Percentiles rank a stretch among this genome's conserved stretches.
Conservation (phyloP, 2,113 vertebrate species). For the Canis aureus region DNA sequence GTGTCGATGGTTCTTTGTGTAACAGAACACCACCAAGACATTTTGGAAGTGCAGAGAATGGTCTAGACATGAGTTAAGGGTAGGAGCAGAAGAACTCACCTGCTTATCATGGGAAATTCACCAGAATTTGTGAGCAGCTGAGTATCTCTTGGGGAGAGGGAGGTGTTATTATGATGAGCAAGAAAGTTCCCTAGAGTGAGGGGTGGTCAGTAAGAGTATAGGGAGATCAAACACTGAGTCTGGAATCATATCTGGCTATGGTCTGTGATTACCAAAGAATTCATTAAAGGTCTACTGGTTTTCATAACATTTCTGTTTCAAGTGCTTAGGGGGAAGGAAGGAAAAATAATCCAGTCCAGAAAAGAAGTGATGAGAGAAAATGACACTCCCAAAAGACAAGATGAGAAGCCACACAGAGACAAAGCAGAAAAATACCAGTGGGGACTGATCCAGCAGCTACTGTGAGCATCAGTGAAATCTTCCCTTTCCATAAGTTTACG, state of each 20-base stretch:
- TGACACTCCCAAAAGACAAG: background rate
- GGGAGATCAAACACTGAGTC: background rate
- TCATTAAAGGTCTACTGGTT: background rate
- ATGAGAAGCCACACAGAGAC: background rate
- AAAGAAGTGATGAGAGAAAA: background rate
- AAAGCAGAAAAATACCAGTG: background rate
- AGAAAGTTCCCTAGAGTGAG: background rate
- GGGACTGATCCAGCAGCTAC: background rate
- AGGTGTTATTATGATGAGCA: background rate
- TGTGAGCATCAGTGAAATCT: background rate
- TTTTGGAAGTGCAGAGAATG: background rate
- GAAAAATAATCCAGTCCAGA: background rate
- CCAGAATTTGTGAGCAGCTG: background rate
- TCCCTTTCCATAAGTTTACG: background rate
- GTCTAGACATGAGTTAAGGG: background rate
- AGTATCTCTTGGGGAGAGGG: accelerated
- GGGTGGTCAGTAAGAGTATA: background rate
- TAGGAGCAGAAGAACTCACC: background rate
- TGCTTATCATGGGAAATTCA: background rate
- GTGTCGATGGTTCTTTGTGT: accelerated
- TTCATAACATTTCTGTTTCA: background rate
- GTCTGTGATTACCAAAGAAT: background rate
- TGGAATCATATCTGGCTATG: background rate
- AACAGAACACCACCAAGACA: background rate
- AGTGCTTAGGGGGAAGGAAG: background rate